A percentile compares a stretch with the other conserved stretches of the same genome.
Evolutionary conservation across 2,888 invertebrate genomes (phyloP).

Genomic region (Myopa tessellatipennis): DNA sequence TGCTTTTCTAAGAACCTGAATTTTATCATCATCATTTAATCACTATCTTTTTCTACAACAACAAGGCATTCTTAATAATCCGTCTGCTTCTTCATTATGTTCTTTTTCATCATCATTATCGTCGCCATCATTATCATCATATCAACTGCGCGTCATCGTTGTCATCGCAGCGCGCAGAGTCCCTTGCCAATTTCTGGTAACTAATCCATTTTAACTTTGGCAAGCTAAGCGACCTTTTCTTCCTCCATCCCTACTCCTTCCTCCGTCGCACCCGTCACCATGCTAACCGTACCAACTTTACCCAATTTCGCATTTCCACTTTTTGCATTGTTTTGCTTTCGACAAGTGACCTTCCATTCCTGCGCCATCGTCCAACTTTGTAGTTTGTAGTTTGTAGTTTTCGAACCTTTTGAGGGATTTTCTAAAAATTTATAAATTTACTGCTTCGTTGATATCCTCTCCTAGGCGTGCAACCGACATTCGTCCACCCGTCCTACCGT

Average conservation of each 20-base stretch:
- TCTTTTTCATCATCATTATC: slow-evolving; percentile 28
- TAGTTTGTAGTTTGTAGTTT: not conserved
- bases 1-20: slow-evolving; percentile 22
- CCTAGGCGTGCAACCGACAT: slow-evolving; percentile 1
- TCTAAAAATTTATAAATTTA: slow-evolving; percentile 39
- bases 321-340: not conserved
- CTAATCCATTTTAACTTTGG: slow-evolving; percentile 26
- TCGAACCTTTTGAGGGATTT: slow-evolving; percentile 39
- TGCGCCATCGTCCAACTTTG: not conserved
- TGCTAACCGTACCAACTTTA: not conserved
- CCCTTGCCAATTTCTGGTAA: slow-evolving; percentile 34
- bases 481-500: not conserved
- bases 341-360: not conserved
- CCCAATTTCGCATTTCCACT: not conserved
- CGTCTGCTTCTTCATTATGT: not conserved
- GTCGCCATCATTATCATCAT: slow-evolving; percentile 37
- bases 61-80: not conserved
- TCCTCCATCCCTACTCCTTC: not conserved
- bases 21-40: slow-evolving; percentile 19
- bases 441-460: slow-evolving; percentile 17
- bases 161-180: slow-evolving; percentile 20
- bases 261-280: not conserved
- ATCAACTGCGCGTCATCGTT: not conserved
- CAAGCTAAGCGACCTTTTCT: slow-evolving; percentile 14
- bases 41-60: not conserved